Conservation (phyloP, 2,888 invertebrate species). For the Lycaena phlaeas region DNA sequence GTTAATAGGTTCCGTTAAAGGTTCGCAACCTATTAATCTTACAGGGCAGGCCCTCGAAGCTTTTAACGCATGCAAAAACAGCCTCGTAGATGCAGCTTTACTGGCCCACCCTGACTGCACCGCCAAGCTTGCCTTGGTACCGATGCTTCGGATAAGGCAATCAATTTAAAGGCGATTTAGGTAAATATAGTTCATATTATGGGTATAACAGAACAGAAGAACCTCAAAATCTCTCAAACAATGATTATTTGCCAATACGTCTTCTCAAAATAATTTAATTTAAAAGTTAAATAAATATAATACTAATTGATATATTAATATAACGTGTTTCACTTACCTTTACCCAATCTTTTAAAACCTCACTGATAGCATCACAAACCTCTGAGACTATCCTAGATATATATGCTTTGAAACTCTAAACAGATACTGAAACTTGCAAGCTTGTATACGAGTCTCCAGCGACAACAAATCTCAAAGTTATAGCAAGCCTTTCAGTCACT, state of each 20-base stretch:
- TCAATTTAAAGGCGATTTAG: constrained; percentile 4
- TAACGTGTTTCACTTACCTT: neutral
- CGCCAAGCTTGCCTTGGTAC: too few species aligned
- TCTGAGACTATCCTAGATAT: constrained; percentile 15
- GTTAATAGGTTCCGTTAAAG: too few species aligned
- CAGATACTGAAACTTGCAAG: constrained; percentile 10
- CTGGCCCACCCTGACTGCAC: too few species aligned
- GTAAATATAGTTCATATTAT: constrained; percentile 1
- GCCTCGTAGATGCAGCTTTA: too few species aligned
- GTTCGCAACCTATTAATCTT: too few species aligned
- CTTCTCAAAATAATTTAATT: neutral
- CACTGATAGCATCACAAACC: constrained; percentile 15
- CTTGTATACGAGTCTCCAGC: constrained; percentile 11
- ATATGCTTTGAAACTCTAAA: constrained; percentile 16
- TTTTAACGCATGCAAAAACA: too few species aligned
- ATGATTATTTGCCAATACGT: neutral
- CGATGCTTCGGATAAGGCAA: too few species aligned
- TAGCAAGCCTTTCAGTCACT: too few species aligned
- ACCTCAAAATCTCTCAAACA: neutral
- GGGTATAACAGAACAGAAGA: neutral
- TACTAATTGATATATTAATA: too few species aligned
- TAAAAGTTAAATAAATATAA: neutral
- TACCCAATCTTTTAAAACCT: constrained; percentile 11
- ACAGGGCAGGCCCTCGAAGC: too few species aligned
- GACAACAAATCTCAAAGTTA: too few species aligned